A percentile compares a stretch with the other conserved stretches of the same genome.
These are phyloP conservation scores for silkworm (Bombyx mori) DNA, from an alignment of 1,140 invertebrate species.

Conservation along the genomic window ASM3026992v2 NC_085107.1:16081501-16082000, in stretches of 20 bases:
- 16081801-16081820: slow-evolving; percentile 36
- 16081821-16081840: slow-evolving; percentile 32
- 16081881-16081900: too few species aligned
- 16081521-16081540: slow-evolving; percentile 26
- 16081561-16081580: slow-evolving; percentile 14
- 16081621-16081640: slow-evolving; percentile 9
- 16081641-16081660: slow-evolving; percentile 21
- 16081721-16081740: slow-evolving; percentile 16
- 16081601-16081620: slow-evolving; percentile 11
- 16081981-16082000: too few species aligned
- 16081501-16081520: slow-evolving; percentile 33
- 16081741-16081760: slow-evolving; percentile 18
- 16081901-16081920: too few species aligned
- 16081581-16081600: slow-evolving; percentile 26
- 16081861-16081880: too few species aligned
- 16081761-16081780: slow-evolving; percentile 10
- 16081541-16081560: slow-evolving; percentile 34
- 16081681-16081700: slow-evolving; percentile 5
- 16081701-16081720: background rate
- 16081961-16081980: too few species aligned
- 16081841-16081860: background rate
- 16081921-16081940: too few species aligned
- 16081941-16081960: too few species aligned
- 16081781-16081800: slow-evolving; percentile 6
- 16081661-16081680: slow-evolving; percentile 8